phyloP scores from a whole-genome alignment of 2,113 vertebrate species.

The Catharus fuscescens region DNA sequence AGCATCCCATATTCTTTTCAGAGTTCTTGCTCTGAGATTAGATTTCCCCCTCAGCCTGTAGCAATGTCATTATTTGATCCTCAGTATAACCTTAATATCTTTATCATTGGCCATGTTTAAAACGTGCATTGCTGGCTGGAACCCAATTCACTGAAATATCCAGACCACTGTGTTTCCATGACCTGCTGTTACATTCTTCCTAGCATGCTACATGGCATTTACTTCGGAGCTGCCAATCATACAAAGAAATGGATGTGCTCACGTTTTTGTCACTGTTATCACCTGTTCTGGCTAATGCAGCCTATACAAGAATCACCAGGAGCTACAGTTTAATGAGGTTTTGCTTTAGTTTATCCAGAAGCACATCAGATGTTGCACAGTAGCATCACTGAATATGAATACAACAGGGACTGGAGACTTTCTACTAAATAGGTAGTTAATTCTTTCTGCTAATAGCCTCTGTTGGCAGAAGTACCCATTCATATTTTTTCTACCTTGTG shows the following conservation, averaged over 20 bases:
- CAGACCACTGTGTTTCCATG: background rate
- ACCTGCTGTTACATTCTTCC: background rate
- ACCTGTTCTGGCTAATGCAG: background rate
- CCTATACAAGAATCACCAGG: background rate
- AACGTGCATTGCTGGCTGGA: background rate
- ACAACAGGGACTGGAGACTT: background rate
- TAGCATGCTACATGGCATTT: background rate
- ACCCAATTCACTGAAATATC: background rate
- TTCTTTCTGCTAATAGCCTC: background rate
- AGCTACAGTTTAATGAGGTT: constrained; percentile 34
- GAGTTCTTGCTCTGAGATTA: background rate
- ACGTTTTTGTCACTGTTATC: background rate
- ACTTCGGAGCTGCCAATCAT: background rate
- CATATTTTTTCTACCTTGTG: background rate
- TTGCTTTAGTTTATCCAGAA: background rate
- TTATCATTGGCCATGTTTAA: background rate
- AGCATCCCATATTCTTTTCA: background rate
- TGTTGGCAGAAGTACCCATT: background rate
- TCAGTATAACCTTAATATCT: background rate
- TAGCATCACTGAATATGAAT: background rate
- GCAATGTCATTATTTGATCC: background rate
- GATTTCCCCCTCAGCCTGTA: background rate
- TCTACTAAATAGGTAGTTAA: background rate
- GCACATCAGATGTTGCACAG: background rate
- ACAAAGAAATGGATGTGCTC: background rate